Conservation (phyloP, 2,797 vertebrate genomes). For the Myiotriccus ornatus region DNA sequence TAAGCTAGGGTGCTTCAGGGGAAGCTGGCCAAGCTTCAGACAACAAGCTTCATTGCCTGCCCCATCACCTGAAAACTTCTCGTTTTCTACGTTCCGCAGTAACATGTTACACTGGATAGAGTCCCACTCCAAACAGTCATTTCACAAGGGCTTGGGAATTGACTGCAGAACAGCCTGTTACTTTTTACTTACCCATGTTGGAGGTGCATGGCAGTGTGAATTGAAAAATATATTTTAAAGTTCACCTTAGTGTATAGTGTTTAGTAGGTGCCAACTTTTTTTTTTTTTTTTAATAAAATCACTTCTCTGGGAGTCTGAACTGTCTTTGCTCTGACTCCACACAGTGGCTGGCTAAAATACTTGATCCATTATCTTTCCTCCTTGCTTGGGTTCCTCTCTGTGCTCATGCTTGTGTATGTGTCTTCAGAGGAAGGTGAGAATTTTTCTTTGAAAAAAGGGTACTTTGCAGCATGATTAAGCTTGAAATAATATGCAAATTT, state of each 20-base stretch:
- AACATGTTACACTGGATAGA: neutral
- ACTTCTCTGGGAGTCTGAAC: neutral
- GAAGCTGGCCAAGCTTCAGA: conserved; percentile 48
- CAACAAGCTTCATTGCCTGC: conserved; percentile 62
- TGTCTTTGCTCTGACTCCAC: neutral
- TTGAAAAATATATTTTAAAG: conserved; percentile 13
- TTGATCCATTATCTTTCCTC: neutral
- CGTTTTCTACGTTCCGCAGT: conserved; percentile 13
- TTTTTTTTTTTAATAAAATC: neutral
- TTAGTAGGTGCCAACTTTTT: neutral
- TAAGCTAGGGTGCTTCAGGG: conserved; percentile 25
- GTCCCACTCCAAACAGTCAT: neutral
- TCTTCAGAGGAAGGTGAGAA: neutral
- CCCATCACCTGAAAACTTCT: conserved; percentile 64
- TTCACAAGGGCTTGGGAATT: conserved; percentile 17
- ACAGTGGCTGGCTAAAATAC: neutral
- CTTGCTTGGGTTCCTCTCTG: neutral
- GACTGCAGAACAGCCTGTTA: neutral
- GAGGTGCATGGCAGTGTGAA: neutral
- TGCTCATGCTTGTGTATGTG: neutral
- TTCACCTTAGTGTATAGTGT: neutral
- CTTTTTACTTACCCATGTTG: neutral
- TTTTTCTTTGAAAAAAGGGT: neutral
- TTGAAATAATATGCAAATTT: neutral
- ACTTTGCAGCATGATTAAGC: neutral